These are phyloP conservation scores for Bettongia penicillata DNA, from an alignment of 2,113 vertebrate genomes.

Conservation along the genomic window DNA sequence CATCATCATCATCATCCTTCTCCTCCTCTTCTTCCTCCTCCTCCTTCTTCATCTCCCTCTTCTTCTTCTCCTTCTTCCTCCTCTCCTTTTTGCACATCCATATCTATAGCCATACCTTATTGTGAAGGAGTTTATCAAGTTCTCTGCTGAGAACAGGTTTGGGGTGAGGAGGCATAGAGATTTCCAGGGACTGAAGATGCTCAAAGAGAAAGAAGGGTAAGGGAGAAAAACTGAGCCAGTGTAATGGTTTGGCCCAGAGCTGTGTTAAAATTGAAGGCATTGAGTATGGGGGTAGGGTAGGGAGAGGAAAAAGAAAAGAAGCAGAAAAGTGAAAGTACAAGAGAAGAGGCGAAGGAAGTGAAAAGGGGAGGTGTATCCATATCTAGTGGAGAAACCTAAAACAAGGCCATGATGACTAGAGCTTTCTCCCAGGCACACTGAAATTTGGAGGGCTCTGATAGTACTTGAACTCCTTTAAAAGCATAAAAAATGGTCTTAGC, in stretches of 20 bases:
- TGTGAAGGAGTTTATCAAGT: background rate
- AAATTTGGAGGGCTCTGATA: too few relatives aligned
- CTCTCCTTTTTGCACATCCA: too few relatives aligned
- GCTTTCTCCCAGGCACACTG: too few relatives aligned
- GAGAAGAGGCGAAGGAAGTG: background rate
- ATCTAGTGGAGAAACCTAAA: background rate
- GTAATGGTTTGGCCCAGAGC: background rate
- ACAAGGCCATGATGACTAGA: background rate
- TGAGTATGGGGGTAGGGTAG: background rate
- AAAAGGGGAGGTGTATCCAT: background rate
- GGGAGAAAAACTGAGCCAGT: background rate
- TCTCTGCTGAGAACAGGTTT: background rate
- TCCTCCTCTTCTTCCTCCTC: too few relatives aligned
- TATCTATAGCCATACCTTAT: background rate
- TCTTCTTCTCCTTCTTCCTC: too few relatives aligned
- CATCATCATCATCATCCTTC: too few relatives aligned
- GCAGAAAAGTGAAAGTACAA: background rate
- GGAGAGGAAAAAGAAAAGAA: background rate
- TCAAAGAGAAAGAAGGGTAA: background rate
- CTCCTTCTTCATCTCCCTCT: too few relatives aligned
- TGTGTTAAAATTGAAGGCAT: background rate
- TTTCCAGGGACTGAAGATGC: background rate
- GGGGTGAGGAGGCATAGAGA: background rate
- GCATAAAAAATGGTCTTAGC: too few relatives aligned
- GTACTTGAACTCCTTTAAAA: too few relatives aligned